Conservation (phyloP, 2,113 vertebrate species). For the Gambusia affinis region DNA sequence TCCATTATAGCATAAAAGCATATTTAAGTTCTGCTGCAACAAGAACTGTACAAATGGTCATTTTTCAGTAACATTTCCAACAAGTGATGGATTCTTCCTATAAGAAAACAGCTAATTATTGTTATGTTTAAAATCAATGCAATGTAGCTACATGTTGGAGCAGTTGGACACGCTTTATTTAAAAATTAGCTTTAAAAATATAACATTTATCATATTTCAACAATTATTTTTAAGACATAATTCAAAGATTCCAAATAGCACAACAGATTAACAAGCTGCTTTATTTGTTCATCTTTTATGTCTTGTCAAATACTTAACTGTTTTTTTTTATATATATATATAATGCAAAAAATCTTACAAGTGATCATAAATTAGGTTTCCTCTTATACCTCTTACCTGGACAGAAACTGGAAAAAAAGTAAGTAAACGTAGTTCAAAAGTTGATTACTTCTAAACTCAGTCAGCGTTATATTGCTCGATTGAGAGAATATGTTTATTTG, state of each 20-base stretch:
- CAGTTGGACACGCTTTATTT: too few species aligned
- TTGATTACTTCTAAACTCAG: conserved; percentile 5
- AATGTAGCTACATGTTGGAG: too few species aligned
- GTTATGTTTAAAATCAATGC: too few species aligned
- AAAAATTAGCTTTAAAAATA: too few species aligned
- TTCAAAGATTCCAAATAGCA: too few species aligned
- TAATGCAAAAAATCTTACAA: background rate
- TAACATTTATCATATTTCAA: too few species aligned
- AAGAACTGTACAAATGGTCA: background rate
- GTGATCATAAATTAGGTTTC: background rate
- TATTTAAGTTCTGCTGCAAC: background rate
- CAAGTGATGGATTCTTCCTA: too few species aligned
- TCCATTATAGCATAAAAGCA: background rate
- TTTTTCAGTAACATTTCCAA: background rate
- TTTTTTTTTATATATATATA: background rate
- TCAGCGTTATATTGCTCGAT: conserved; percentile 7
- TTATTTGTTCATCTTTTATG: too few species aligned
- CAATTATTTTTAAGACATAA: too few species aligned
- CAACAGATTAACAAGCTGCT: too few species aligned
- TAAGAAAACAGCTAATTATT: too few species aligned
- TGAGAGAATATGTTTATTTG: conserved; percentile 40
- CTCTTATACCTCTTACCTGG: background rate
- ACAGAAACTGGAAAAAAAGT: background rate
- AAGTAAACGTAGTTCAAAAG: background rate
- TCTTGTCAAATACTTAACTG: too few species aligned